Base-by-base conservation (phyloP, 2,797 vertebrate genomes). In the Siniperca undulata region DNA sequence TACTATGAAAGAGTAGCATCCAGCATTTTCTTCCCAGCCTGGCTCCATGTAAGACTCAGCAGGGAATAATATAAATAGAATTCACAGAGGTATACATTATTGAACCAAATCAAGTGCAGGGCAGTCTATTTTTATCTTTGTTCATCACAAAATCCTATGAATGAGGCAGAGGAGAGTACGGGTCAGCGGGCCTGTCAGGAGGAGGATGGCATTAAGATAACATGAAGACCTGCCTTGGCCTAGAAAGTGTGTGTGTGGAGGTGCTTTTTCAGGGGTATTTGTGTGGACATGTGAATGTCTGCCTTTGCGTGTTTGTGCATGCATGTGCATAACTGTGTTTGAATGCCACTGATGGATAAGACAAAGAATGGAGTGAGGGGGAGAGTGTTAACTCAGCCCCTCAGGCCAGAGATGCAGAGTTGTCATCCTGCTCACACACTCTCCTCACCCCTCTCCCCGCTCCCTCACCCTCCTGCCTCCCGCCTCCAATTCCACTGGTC, bases 61-160 rank as follows among this genome's bases (percentile, higher is more conserved):
- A 81, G 87, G 86, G 85, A 77, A 62, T 85, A 75, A 83, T 89
- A 91, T 91, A 92, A 93, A 93, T 91, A 93, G 83, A 78, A 84
- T 86, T 87, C 82, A 91, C 81, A 81, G 82, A 84, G 78, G 78
- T 93, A 85, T 93, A 88, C 85, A 94, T 93, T 90, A 93, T 92
- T 93, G 85, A 93, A 90, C 78, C 76, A 77, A 78, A 90, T 89
- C 83, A 83, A 91, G 88, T 70, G 73, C 85, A 81, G 68, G 59
- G 65, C 82, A 71, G 70, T 87, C 86, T 87, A 88, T 92, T 93
- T 90, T 85, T 71, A 86, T 87, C 80, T 64, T 61, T 1, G 46
- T 72, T 85, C 75, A 75, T 90, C 82, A 78, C 79, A 77, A 77
- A 91, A 84, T 88, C 86, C 83, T 81, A 17, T 86, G 82, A 91